Evolutionary conservation across 2,113 vertebrate genomes (phyloP).

Genomic region (Elanoides forficatus): DNA sequence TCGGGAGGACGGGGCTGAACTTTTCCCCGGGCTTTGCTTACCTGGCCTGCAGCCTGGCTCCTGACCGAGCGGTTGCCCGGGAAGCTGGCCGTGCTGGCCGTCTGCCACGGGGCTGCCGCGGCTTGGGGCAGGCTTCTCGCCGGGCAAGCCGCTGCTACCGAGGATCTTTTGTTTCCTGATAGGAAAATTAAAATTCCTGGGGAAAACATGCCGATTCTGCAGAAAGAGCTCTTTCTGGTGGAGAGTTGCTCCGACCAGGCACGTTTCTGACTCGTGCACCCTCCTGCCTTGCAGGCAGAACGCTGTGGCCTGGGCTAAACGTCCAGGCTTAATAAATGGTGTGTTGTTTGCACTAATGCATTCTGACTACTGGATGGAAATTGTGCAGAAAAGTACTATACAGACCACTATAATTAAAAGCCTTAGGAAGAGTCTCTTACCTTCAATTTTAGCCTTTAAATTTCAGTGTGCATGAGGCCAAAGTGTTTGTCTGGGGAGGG

Average conservation of each 20-base stretch:
- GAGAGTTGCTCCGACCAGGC: rapidly evolving
- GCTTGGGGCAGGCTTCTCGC: not conserved
- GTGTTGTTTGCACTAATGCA: not conserved
- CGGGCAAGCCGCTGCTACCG: not conserved
- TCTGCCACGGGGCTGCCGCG: not conserved
- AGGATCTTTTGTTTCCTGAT: constrained; percentile 32
- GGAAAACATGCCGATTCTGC: not conserved
- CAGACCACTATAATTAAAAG: not conserved
- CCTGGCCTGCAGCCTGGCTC: constrained; percentile 7
- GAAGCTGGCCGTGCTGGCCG: not conserved
- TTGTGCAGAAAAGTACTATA: not conserved
- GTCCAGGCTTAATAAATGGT: not conserved
- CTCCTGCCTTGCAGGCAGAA: not conserved
- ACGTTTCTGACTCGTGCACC: not conserved
- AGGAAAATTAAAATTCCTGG: constrained; percentile 20
- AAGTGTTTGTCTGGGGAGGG: not conserved
- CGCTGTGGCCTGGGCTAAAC: not conserved
- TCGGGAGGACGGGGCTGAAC: not conserved
- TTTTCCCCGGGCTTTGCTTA: not conserved
- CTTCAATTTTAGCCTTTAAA: constrained; percentile 21
- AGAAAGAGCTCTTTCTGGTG: not conserved
- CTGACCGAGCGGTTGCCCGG: not conserved
- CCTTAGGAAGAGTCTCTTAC: not conserved
- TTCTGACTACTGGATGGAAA: not conserved
- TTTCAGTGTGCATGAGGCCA: rapidly evolving